A percentile compares a stretch with the other conserved stretches of the same genome.
Conservation (phyloP, 2,113 vertebrate species). For the Thalassarche chlororhynchos region DNA sequence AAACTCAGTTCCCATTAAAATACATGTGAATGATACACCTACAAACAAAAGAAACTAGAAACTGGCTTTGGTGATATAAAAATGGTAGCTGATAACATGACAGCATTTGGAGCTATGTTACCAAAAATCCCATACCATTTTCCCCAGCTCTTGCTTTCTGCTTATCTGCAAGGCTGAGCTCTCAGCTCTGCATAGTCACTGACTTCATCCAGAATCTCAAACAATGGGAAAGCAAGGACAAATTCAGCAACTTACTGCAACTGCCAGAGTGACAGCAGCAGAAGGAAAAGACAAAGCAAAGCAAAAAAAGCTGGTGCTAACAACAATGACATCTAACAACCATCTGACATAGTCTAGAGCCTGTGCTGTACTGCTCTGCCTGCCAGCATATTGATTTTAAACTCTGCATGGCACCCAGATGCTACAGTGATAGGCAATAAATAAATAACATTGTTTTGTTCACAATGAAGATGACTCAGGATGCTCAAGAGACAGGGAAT, state of each 20-base stretch:
- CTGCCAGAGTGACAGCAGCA: background rate
- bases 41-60: background rate
- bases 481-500: constrained; percentile 43
- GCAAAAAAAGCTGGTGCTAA: background rate
- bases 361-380: background rate
- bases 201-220: background rate
- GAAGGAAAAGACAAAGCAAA: background rate
- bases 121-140: background rate
- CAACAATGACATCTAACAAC: background rate
- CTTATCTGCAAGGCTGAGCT: background rate
- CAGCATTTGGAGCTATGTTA: background rate
- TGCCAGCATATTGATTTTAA: background rate
- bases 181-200: background rate
- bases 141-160: background rate
- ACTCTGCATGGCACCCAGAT: background rate
- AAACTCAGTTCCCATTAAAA: background rate
- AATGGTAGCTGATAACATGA: background rate
- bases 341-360: background rate
- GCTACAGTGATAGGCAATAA: background rate
- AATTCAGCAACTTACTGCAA: background rate
- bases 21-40: background rate
- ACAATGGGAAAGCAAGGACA: background rate
- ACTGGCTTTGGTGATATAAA: background rate
- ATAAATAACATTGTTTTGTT: constrained; percentile 57
- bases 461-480: constrained; percentile 72